Percentiles rank a stretch among this genome's conserved stretches.
Conservation (phyloP, 2,888 invertebrate species). For the Lamellibrachia columna region DNA sequence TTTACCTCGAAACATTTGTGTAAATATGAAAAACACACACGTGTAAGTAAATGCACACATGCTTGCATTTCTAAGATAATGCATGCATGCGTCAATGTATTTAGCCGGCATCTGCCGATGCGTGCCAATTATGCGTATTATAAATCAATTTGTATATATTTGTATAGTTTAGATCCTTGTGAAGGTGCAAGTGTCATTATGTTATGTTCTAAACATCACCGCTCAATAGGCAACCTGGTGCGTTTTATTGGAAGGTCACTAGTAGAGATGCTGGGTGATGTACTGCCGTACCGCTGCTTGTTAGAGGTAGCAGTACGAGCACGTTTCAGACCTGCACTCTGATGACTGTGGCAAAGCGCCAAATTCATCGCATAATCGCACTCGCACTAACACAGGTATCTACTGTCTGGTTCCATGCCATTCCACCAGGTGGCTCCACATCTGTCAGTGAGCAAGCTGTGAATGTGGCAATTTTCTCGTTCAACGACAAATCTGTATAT, state of each 20-base stretch:
- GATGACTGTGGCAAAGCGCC: background rate
- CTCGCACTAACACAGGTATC: background rate
- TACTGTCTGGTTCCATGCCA: background rate
- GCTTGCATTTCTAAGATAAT: background rate
- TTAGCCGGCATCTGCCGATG: background rate
- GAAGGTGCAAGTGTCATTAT: background rate
- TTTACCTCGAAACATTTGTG: background rate
- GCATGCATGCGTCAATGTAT: background rate
- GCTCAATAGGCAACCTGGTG: background rate
- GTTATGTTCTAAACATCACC: background rate
- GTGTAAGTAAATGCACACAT: background rate
- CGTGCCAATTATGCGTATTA: background rate
- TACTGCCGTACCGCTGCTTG: background rate
- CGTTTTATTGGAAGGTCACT: background rate
- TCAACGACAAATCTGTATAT: background rate
- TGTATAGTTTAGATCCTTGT: constrained; percentile 3
- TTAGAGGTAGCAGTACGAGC: background rate
- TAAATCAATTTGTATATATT: background rate
- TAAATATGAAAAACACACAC: background rate
- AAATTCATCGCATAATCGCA: background rate
- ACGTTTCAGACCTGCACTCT: background rate
- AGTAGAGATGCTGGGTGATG: background rate
- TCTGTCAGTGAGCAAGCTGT: background rate
- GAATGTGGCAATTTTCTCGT: background rate
- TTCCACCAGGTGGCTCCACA: background rate